A percentile compares a stretch with the other conserved stretches of the same genome.
These are phyloP conservation scores for Chirona hameri DNA, from an alignment of 2,888 invertebrate genomes.

Conservation along the genomic window DNA sequence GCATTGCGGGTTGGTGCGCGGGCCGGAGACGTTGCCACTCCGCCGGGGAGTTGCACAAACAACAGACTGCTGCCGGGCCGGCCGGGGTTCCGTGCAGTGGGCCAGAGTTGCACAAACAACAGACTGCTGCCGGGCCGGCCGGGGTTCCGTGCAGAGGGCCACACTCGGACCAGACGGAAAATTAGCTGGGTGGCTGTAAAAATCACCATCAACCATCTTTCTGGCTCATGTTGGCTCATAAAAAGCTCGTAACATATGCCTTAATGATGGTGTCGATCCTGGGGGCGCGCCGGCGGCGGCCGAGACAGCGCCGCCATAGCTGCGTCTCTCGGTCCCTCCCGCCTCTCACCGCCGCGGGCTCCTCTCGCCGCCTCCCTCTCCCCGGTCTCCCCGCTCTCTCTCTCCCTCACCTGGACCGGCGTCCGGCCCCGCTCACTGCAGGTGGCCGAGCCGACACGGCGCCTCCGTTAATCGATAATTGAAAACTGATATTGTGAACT, in stretches of 20 bases:
- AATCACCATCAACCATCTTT: slow-evolving; percentile 24
- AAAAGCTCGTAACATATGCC: slow-evolving; percentile 6
- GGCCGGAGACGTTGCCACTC: too few species aligned
- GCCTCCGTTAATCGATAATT: slow-evolving; percentile 5
- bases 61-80: not conserved
- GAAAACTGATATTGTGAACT: not conserved
- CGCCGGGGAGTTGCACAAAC: too few species aligned
- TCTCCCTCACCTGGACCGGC: not conserved
- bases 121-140: not conserved
- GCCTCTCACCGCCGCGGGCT: not conserved
- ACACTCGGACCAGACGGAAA: not conserved
- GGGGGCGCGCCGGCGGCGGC: not conserved
- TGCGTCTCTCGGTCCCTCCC: not conserved
- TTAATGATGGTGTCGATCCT: not conserved
- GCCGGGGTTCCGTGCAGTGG: not conserved
- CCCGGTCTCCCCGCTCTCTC: not conserved
- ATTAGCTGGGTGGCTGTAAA: slow-evolving; percentile 5
- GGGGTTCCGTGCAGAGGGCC: not conserved
- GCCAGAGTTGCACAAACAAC: not conserved
- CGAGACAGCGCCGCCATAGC: not conserved
- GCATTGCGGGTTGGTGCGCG: not conserved
- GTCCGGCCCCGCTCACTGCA: not conserved
- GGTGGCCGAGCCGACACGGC: not conserved
- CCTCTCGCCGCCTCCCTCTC: not conserved
- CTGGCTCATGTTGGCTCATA: slow-evolving; percentile 12